These are phyloP conservation scores for Actinernus sp. DNA, from an alignment of 92 coral and sea anemone species.

Conservation along the genomic window DNA sequence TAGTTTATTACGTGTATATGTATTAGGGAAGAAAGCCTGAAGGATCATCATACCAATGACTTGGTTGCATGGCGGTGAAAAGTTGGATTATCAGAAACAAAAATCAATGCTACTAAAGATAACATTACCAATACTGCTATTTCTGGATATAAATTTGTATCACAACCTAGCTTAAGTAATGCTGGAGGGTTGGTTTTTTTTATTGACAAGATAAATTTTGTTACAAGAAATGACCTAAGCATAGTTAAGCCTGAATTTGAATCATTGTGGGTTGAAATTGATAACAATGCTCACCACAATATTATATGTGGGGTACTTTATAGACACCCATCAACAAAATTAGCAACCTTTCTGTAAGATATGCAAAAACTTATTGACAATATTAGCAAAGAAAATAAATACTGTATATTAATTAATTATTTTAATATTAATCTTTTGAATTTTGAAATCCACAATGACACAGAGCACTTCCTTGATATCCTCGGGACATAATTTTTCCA, in stretches of 20 bases:
- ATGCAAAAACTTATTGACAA: constrained; percentile 43
- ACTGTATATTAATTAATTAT: constrained; percentile 31
- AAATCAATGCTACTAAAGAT: no score
- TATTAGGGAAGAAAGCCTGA: no score
- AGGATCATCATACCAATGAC: no score
- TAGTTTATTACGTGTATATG: no score
- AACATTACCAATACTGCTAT: no score
- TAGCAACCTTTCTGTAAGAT: constrained; percentile 41
- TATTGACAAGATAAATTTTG: background rate
- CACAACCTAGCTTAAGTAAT: no score
- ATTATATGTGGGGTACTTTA: constrained; percentile 67
- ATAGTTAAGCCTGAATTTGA: constrained; percentile 35
- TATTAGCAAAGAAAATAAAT: constrained; percentile 43
- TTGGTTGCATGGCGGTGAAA: no score
- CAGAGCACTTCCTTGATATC: constrained; percentile 51
- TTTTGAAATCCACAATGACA: constrained; percentile 34
- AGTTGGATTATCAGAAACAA: no score
- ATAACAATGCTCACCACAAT: constrained; percentile 47
- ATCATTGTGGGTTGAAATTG: constrained; percentile 69
- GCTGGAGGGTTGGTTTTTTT: no score
- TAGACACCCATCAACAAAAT: constrained; percentile 61
- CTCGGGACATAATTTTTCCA: constrained; percentile 30
- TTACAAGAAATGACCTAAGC: background rate
- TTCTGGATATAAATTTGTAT: no score
- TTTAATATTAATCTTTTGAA: constrained; percentile 45